phyloP scores from a whole-genome alignment of 2,113 vertebrate species.

The Morone chrysops region DNA sequence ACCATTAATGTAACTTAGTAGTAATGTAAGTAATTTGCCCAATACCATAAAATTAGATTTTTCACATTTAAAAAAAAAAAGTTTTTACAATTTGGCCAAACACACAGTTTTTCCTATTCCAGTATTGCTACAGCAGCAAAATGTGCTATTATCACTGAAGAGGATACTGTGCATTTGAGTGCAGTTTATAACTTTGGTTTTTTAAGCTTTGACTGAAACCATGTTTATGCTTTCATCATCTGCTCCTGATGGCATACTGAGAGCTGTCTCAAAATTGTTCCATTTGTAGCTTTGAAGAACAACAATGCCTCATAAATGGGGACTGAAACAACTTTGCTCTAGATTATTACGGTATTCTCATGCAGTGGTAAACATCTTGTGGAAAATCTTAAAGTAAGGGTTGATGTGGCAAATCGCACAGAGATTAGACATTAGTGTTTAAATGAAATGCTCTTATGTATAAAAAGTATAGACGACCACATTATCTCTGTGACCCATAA shows the following conservation, averaged over 20 bases:
- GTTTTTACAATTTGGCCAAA: too few species aligned
- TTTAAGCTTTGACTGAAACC: neutral
- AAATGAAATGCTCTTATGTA: neutral
- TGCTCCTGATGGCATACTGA: neutral
- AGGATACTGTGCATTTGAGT: neutral
- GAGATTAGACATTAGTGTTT: conserved; percentile 1
- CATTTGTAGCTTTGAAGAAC: conserved; percentile 53
- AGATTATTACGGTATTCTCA: neutral
- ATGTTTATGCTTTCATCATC: conserved; percentile 46
- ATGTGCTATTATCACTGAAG: neutral
- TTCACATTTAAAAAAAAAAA: neutral
- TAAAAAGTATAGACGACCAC: neutral
- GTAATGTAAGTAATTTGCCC: too few species aligned
- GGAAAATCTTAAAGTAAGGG: conserved; percentile 1
- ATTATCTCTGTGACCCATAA: neutral
- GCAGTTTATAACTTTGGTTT: neutral
- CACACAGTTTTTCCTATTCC: neutral
- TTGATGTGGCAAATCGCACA: neutral
- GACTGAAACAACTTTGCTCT: neutral
- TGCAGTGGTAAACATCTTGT: conserved; percentile 6
- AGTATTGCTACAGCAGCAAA: neutral
- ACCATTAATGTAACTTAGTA: too few species aligned
- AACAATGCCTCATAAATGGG: conserved; percentile 15
- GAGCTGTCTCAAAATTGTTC: conserved; percentile 38
- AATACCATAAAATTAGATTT: too few species aligned